Conservation (phyloP, 2,888 invertebrate genomes). For the Oconnorella tubifera region DNA sequence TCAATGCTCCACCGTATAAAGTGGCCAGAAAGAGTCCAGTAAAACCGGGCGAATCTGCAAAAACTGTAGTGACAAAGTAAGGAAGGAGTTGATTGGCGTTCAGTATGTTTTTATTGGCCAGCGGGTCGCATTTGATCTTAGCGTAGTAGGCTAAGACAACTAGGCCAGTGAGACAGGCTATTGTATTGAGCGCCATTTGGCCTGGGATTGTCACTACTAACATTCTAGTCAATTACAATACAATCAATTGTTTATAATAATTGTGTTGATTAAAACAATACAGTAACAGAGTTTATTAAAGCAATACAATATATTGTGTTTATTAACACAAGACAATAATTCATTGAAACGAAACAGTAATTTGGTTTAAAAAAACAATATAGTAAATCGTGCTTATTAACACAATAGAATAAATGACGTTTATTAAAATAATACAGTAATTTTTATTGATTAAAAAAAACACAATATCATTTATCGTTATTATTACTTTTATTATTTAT, state of each 20-base stretch:
- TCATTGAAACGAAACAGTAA: too few species aligned
- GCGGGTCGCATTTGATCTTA: slow-evolving; percentile 14
- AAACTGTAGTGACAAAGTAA: slow-evolving; percentile 14
- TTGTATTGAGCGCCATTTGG: not conserved
- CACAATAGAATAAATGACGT: too few species aligned
- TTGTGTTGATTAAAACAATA: too few species aligned
- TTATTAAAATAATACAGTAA: too few species aligned
- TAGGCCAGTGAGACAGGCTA: slow-evolving; percentile 3
- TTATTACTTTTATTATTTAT: too few species aligned
- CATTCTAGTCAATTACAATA: not conserved
- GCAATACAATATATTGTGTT: too few species aligned
- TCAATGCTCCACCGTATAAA: slow-evolving; percentile 19
- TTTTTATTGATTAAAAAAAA: too few species aligned
- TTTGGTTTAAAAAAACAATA: too few species aligned
- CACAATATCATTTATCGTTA: too few species aligned
- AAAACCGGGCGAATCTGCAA: slow-evolving; percentile 15
- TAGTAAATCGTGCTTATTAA: too few species aligned
- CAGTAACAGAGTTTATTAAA: too few species aligned
- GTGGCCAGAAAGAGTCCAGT: slow-evolving; percentile 20
- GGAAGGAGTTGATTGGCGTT: slow-evolving; percentile 13
- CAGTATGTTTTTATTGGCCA: slow-evolving; percentile 2
- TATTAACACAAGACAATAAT: too few species aligned
- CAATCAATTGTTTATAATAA: not conserved
- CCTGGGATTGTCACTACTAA: not conserved
- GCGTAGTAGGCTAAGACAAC: slow-evolving; percentile 10